These are phyloP conservation scores for Xenentodon cancila DNA, from an alignment of 2,797 vertebrate genomes.

Conservation along the genomic window DNA sequence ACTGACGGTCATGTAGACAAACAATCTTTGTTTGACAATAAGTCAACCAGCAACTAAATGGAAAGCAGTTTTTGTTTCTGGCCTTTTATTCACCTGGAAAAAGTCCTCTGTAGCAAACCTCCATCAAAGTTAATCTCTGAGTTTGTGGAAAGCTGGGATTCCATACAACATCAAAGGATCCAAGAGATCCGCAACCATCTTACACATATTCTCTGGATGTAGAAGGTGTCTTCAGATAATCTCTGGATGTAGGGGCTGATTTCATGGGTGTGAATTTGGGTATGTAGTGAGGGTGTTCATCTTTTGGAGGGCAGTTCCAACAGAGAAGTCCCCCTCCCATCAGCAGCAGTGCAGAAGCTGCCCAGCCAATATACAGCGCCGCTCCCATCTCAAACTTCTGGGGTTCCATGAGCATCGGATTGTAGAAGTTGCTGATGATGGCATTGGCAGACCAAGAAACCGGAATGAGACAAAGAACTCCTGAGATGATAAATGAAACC, in stretches of 20 bases:
- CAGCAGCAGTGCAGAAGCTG: conserved; percentile 81
- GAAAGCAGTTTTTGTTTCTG: too few species aligned
- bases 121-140: too few species aligned
- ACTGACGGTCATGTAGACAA: too few species aligned
- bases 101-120: too few species aligned
- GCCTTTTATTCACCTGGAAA: too few species aligned
- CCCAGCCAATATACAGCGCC: conserved; percentile 93
- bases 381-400: conserved; percentile 90
- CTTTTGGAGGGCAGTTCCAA: conserved; percentile 79
- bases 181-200: neutral
- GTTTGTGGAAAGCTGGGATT: too few species aligned
- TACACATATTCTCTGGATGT: conserved; percentile 77
- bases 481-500: conserved; percentile 76
- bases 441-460: conserved; percentile 83
- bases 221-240: conserved; percentile 56
- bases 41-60: too few species aligned
- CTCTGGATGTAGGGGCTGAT: conserved; percentile 59
- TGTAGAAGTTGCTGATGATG: conserved; percentile 84
- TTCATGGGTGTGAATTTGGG: conserved; percentile 70
- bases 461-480: conserved; percentile 80
- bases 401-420: conserved; percentile 66
- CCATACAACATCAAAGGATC: too few species aligned
- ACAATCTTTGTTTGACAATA: too few species aligned
- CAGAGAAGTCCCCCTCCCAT: conserved; percentile 89
- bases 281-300: conserved; percentile 56